Base-by-base conservation (phyloP, 2,888 invertebrate species). In the Sarcophaga subvicina region DNA sequence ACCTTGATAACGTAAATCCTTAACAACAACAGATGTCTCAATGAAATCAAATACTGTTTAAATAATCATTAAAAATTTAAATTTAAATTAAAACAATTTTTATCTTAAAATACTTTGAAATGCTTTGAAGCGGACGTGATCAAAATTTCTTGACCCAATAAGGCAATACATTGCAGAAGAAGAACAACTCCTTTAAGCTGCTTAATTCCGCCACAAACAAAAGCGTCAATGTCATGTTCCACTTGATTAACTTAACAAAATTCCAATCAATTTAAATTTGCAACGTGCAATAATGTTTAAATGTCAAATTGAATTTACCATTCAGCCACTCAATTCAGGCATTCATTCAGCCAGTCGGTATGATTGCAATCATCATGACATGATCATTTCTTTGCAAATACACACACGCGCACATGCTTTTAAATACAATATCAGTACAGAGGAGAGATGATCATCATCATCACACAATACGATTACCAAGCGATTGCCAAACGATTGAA, bases 261-360 rank as follows among this genome's bases (percentile, higher is more conserved):
- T 90, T 89, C 89, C 90, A 89, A 89, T 90, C 90, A 89, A 89
- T 90, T 90, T 88, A 88, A 88, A 89, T 88, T 88, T 88, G 88
- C 89, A 89, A 88, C 89, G 90, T 89, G 90, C 85, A 89, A 83
- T 84, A 89, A 90, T 90, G 87, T 83, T 86, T 71, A 84, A 83
- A 87, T 83, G 83, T 86, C 80, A 88, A 89, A 88, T 87, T 88
- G 85, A 88, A 86, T 88, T 88, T 85, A 85, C 73, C 84, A 85
- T 76, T 79, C 49, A 66, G 66, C 62, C 45, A 45, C 77, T 49
- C 77, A 17, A 71, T 77, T 14, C 54, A 47, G 64, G 17, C 27
- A 71, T 27, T 66, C 27, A 71, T 27, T 66, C 82, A 77, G 78
- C 47, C 59, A 20, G 63, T n/a, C 37, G 27, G 37, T 69, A 54